A percentile compares a stretch with the other conserved stretches of the same genome.
phyloP scores from a whole-genome alignment of 1,140 invertebrate genomes.

The Latrodectus geometricus region DNA sequence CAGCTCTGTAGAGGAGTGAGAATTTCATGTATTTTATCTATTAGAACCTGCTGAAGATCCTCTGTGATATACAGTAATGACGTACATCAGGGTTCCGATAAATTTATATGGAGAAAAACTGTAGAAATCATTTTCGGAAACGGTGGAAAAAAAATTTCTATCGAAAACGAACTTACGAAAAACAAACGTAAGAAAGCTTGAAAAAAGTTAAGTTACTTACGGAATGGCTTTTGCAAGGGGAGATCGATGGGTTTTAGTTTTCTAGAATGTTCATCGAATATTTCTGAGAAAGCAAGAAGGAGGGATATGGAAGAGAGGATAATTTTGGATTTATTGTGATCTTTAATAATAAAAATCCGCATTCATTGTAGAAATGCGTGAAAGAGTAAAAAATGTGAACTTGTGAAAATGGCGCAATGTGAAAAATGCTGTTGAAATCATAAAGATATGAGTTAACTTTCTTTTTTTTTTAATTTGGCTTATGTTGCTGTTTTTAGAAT shows the following conservation, averaged over 20 bases:
- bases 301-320: conserved; percentile 15
- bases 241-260: conserved; percentile 59
- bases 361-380: conserved; percentile 26
- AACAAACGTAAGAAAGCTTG: conserved; percentile 47
- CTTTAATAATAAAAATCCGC: conserved; percentile 56
- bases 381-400: conserved; percentile 6
- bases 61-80: conserved; percentile 53
- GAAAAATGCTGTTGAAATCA: conserved; percentile 7
- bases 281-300: conserved; percentile 29
- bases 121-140: conserved; percentile 55
- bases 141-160: conserved; percentile 28
- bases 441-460: background rate
- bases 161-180: conserved; percentile 57
- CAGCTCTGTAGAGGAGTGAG: conserved; percentile 17
- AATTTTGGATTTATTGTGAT: conserved; percentile 59
- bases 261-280: conserved; percentile 44
- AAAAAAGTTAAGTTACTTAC: conserved; percentile 51
- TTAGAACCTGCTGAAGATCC: conserved; percentile 52
- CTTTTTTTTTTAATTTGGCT: no score
- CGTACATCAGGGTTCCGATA: conserved; percentile 49
- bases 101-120: conserved; percentile 53
- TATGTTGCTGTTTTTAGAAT: no score
- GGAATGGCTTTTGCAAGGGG: conserved; percentile 47
- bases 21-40: conserved; percentile 53
- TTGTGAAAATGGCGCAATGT: conserved; percentile 29